Conservation (phyloP, 2,797 vertebrate species). For the Gallinago stenura region DNA sequence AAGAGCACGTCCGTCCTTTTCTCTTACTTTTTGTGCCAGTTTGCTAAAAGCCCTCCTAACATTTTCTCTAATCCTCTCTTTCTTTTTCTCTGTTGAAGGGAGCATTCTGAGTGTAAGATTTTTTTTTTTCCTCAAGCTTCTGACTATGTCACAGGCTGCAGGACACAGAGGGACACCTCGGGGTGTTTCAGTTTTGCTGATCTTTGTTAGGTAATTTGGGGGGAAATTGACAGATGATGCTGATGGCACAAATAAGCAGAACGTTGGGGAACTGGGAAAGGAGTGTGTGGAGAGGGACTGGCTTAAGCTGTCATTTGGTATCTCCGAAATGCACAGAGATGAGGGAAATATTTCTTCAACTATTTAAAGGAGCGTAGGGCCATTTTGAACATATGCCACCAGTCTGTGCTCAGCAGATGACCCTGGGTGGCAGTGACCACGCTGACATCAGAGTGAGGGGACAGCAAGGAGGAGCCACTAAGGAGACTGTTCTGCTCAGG, state of each 20-base stretch:
- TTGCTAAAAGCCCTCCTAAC: neutral
- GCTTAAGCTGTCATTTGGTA: neutral
- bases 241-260: neutral
- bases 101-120: neutral
- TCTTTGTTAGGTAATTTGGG: neutral
- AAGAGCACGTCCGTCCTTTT: rapidly evolving
- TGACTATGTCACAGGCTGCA: neutral
- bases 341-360: constrained; percentile 5
- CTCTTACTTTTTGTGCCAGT: neutral
- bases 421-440: constrained; percentile 8
- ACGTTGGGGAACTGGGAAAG: neutral
- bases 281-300: neutral
- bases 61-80: neutral
- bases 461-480: neutral
- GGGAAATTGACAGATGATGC: neutral
- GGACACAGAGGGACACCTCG: neutral
- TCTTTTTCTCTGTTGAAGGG: neutral
- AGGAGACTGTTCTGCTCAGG: neutral
- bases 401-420: constrained; percentile 9
- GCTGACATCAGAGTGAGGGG: constrained; percentile 23
- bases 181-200: neutral
- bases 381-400: constrained; percentile 18
- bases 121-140: neutral
- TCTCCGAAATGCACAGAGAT: neutral
- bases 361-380: constrained; percentile 31